Base-by-base conservation (phyloP, 2,113 vertebrate genomes). In the Xenopus borealis region DNA sequence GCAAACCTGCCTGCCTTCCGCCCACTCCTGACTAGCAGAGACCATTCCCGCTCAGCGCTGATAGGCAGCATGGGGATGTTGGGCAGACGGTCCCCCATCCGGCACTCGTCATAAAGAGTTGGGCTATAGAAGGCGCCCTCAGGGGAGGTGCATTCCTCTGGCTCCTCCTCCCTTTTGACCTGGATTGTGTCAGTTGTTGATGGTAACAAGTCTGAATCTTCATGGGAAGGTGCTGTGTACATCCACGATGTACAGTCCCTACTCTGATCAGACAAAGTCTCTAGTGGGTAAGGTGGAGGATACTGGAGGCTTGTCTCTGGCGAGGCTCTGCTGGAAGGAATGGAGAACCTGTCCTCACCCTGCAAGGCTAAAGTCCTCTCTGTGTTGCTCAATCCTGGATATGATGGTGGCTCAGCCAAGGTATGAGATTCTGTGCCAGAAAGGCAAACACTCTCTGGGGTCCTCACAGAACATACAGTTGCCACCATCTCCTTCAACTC, bases 401-500 rank as follows among this genome's bases (percentile, higher is more conserved):
- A 40, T 13, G 73, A 44, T 10, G 68, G 50, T 12, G 68, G 27
- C 66, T 53, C 46, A 13, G 62, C 17, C 12, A 55, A n/a, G 10
- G 65, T 4, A 7, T 23, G 7, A 4, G 46, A 30, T 9, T 55
- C 57, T 3, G 57, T 12, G 10, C 58, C 2, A 27, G 59, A 19
- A 1, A 5, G 13, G 27, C 8, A 11, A 33, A 61, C 10, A 12
- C 58, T 23, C 11, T 16, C 17, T 18, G 20, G 27, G 12, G 19
- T 7, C 3, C 23, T 33, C 45, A 58, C 5, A 12, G 59, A 10
- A 13, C 66, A 76, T 16, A 76, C 20, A 9, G 66, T 20, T 5
- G 58, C 66, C 30, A 76, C 66, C 66, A 69, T 69, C n/a, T 69
- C 66, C 47, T 76, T 76, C 46, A 76, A 57, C 30, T 76, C 58